Conservation (phyloP, 1,140 invertebrate genomes). For the Pectinophora gossypiella region DNA sequence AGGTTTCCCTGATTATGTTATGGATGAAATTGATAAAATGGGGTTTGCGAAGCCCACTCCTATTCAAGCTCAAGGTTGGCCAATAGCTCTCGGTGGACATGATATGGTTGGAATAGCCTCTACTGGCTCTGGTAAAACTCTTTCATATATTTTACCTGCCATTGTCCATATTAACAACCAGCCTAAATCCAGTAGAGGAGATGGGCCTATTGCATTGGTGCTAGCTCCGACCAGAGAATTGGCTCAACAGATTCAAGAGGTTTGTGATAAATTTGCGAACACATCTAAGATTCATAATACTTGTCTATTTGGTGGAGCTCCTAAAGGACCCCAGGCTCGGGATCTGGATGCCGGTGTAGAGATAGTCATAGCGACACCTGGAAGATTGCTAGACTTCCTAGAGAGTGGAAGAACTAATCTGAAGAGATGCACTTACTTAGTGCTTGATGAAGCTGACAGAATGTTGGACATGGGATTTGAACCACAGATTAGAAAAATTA, state of each 20-base stretch:
- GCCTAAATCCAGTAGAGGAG: constrained; percentile 85
- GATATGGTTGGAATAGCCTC: constrained; percentile 98
- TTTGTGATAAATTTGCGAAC: constrained; percentile 93
- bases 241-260: constrained; percentile 97
- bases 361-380: constrained; percentile 96
- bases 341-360: constrained; percentile 92
- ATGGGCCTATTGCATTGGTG: constrained; percentile 94
- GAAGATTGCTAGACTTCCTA: constrained; percentile 96
- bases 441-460: constrained; percentile 97
- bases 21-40: constrained; percentile 86
- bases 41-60: constrained; percentile 91
- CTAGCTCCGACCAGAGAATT: constrained; percentile 96
- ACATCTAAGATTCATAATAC: constrained; percentile 91
- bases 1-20: constrained; percentile 88
- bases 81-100: constrained; percentile 92
- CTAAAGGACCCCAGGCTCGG: constrained; percentile 87
- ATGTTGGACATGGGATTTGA: constrained; percentile 99
- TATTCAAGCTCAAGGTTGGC: constrained; percentile 95
- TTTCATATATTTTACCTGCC: constrained; percentile 88
- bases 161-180: constrained; percentile 97
- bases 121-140: constrained; percentile 95
- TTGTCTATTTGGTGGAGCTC: constrained; percentile 96
- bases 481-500: constrained; percentile 98
- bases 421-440: constrained; percentile 93
- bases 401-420: constrained; percentile 95